A percentile compares a stretch with the other conserved stretches of the same genome.
These are phyloP conservation scores for Oceanodroma tethys DNA, from an alignment of 2,113 vertebrate genomes.

Conservation along the genomic window DNA sequence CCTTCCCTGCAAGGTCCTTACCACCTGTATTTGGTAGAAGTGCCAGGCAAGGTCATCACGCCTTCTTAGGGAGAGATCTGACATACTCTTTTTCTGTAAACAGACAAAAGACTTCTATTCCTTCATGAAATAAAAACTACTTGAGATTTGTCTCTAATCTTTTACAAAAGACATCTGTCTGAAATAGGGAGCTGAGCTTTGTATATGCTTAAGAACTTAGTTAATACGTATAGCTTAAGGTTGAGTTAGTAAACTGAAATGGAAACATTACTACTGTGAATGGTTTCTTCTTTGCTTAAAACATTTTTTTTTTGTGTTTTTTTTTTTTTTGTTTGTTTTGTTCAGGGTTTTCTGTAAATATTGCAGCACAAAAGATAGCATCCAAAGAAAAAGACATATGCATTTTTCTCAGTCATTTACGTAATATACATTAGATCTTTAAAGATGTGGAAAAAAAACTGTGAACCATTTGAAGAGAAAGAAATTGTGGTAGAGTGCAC, in stretches of 20 bases:
- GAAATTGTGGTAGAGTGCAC: neutral
- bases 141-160: neutral
- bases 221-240: neutral
- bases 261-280: neutral
- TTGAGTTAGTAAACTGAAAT: neutral
- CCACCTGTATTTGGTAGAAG: neutral
- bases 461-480: neutral
- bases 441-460: neutral
- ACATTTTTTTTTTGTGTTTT: too few relatives aligned
- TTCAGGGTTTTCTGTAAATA: neutral
- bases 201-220: neutral
- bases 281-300: neutral
- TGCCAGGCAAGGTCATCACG: neutral
- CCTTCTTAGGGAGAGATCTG: neutral
- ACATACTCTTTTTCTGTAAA: neutral
- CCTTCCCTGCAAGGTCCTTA: neutral
- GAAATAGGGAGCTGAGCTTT: neutral
- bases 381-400: neutral
- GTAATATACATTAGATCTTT: neutral
- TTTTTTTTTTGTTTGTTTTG: too few relatives aligned
- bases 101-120: neutral
- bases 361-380: neutral
- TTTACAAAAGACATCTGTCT: neutral
- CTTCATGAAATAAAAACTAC: neutral
- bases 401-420: neutral